These are phyloP conservation scores for Nestor notabilis DNA, from an alignment of 2,113 vertebrate species.

Conservation along the genomic window DNA sequence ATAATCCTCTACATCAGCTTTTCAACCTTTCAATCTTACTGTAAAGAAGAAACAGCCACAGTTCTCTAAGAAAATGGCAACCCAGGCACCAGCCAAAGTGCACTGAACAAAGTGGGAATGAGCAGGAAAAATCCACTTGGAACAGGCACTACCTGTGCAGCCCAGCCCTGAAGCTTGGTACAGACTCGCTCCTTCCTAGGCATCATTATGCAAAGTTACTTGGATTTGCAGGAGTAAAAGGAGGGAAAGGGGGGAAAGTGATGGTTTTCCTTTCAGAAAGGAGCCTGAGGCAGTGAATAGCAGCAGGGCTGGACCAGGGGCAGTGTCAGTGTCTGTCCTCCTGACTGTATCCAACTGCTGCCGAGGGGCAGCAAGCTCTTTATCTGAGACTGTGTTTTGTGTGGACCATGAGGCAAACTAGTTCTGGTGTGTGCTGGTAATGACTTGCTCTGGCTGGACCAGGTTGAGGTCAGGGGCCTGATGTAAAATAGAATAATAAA, in stretches of 20 bases:
- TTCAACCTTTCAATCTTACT: neutral
- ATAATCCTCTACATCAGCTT: conserved; percentile 18
- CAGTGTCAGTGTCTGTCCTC: neutral
- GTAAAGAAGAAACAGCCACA: neutral
- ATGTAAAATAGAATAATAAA: neutral
- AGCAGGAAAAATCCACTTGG: neutral
- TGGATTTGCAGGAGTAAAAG: neutral
- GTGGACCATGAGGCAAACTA: neutral
- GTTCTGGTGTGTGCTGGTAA: neutral
- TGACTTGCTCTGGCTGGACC: neutral
- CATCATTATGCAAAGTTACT: neutral
- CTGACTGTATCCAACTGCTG: neutral
- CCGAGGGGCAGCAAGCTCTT: neutral
- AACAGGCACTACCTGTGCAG: neutral
- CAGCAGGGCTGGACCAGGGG: neutral
- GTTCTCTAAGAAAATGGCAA: neutral
- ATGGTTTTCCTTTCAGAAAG: neutral
- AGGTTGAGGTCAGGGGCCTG: neutral
- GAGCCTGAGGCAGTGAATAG: neutral
- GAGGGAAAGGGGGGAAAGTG: neutral
- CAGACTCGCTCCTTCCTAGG: neutral
- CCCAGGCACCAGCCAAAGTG: conserved; percentile 36
- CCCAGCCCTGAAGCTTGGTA: neutral
- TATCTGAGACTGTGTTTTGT: neutral
- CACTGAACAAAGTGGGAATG: conserved; percentile 7